Conservation (phyloP, 2,113 vertebrate genomes). For the Megaceryle torquata region DNA sequence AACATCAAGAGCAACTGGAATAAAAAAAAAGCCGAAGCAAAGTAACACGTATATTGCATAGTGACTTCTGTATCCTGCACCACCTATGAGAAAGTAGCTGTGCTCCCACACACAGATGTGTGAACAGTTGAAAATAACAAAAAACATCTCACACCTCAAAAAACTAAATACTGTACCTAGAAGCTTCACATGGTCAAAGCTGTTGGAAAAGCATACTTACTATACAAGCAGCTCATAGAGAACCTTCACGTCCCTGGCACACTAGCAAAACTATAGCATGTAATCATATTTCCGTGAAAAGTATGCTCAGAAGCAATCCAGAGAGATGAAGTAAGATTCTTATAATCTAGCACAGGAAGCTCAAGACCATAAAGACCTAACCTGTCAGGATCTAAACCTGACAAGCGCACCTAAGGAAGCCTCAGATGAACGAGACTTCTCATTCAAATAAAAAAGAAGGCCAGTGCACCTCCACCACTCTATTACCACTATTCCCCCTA, state of each 20-base stretch:
- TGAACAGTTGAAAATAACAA: not conserved
- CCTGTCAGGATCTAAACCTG: not conserved
- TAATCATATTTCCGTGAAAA: not conserved
- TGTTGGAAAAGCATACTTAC: not conserved
- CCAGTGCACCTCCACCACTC: not conserved
- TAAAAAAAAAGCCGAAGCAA: not conserved
- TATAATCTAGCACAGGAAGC: not conserved
- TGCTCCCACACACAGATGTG: not conserved
- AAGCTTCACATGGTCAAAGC: not conserved
- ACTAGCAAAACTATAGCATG: not conserved
- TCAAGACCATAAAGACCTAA: not conserved
- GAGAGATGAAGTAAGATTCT: not conserved
- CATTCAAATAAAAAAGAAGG: not conserved
- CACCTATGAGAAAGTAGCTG: not conserved
- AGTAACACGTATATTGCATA: accelerated
- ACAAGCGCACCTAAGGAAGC: not conserved
- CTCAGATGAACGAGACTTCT: not conserved
- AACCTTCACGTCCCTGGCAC: not conserved
- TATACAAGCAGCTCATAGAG: not conserved
- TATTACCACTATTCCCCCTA: not conserved
- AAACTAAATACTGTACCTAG: not conserved
- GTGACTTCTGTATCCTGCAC: not conserved
- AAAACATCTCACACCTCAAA: constrained; percentile 4
- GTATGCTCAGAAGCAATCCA: not conserved
- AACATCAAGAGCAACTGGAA: not conserved